Conservation (phyloP, 2,797 vertebrate species). For the Sebastes kiyomatsui region DNA sequence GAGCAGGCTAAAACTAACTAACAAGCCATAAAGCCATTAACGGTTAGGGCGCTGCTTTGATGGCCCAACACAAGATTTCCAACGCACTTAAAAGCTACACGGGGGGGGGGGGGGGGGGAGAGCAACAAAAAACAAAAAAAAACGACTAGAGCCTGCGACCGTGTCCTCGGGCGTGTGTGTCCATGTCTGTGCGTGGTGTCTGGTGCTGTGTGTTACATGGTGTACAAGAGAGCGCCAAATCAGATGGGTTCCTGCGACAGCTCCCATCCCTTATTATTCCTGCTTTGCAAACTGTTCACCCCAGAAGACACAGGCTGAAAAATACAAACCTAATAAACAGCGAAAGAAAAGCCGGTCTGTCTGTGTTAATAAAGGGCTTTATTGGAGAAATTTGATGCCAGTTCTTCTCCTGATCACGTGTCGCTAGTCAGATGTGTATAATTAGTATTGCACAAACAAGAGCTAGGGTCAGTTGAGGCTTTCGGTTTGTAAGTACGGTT, state of each 20-base stretch:
- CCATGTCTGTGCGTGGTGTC: slow-evolving; percentile 42
- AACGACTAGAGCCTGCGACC: slow-evolving; percentile 27
- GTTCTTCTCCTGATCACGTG: slow-evolving; percentile 64
- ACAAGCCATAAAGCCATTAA: slow-evolving; percentile 73
- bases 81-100: slow-evolving; percentile 60
- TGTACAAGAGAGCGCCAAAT: slow-evolving; percentile 38
- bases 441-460: slow-evolving; percentile 66
- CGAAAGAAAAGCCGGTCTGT: slow-evolving; percentile 69
- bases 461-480: slow-evolving; percentile 46
- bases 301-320: slow-evolving; percentile 52
- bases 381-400: slow-evolving; percentile 54
- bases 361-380: slow-evolving; percentile 63
- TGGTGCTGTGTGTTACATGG: slow-evolving; percentile 47
- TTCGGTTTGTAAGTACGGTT: slow-evolving; percentile 5
- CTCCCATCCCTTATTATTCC: slow-evolving; percentile 52
- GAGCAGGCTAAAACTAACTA: slow-evolving; percentile 65
- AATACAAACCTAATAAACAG: slow-evolving; percentile 67
- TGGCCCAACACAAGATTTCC: slow-evolving; percentile 62
- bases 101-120: not conserved
- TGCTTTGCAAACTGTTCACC: slow-evolving; percentile 43
- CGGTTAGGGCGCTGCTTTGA: slow-evolving; percentile 62
- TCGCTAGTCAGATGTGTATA: slow-evolving; percentile 70
- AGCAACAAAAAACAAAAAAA: not conserved
- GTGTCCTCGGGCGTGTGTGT: slow-evolving; percentile 51
- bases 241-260: slow-evolving; percentile 54